Percentiles rank a stretch among this genome's conserved stretches.
Conservation (phyloP, 1,140 invertebrate genomes). For the Tetragonula clypearis region DNA sequence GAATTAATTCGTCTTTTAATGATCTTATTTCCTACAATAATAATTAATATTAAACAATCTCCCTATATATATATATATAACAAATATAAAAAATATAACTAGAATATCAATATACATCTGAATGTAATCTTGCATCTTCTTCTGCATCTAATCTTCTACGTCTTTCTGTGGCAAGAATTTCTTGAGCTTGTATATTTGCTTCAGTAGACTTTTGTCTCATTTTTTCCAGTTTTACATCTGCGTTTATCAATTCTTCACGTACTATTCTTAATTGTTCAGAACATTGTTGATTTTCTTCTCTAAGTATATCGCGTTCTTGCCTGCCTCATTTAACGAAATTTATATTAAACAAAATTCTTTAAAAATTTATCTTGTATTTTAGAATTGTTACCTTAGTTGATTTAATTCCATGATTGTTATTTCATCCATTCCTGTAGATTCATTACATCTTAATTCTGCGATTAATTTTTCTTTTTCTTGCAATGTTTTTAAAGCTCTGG, state of each 20-base stretch:
- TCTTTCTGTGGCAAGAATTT: slow-evolving; percentile 83
- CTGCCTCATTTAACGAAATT: slow-evolving; percentile 62
- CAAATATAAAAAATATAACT: slow-evolving; percentile 17
- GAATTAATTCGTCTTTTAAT: slow-evolving; percentile 83
- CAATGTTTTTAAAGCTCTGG: slow-evolving; percentile 88
- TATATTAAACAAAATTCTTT: background rate
- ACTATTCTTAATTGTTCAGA: slow-evolving; percentile 82
- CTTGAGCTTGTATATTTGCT: slow-evolving; percentile 81
- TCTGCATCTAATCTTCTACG: slow-evolving; percentile 83
- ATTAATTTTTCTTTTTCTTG: slow-evolving; percentile 91
- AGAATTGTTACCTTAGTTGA: slow-evolving; percentile 77
- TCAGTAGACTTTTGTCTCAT: slow-evolving; percentile 75
- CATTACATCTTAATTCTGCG: slow-evolving; percentile 83
- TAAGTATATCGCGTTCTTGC: slow-evolving; percentile 85
- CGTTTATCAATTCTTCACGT: slow-evolving; percentile 82
- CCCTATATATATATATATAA: slow-evolving; percentile 6
- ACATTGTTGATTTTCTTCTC: slow-evolving; percentile 84
- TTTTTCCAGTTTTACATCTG: slow-evolving; percentile 80
- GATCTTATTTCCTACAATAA: slow-evolving; percentile 83
- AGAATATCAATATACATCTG: slow-evolving; percentile 75
- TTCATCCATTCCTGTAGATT: slow-evolving; percentile 73
- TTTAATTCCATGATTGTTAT: slow-evolving; percentile 79
- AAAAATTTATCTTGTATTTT: slow-evolving; percentile 10
- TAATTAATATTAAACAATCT: slow-evolving; percentile 9
- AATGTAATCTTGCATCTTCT: slow-evolving; percentile 83